Percentiles rank a stretch among this genome's conserved stretches.
These are phyloP conservation scores for Orchesella flavescens DNA, from an alignment of 2,888 invertebrate genomes.

Conservation along the genomic window DNA sequence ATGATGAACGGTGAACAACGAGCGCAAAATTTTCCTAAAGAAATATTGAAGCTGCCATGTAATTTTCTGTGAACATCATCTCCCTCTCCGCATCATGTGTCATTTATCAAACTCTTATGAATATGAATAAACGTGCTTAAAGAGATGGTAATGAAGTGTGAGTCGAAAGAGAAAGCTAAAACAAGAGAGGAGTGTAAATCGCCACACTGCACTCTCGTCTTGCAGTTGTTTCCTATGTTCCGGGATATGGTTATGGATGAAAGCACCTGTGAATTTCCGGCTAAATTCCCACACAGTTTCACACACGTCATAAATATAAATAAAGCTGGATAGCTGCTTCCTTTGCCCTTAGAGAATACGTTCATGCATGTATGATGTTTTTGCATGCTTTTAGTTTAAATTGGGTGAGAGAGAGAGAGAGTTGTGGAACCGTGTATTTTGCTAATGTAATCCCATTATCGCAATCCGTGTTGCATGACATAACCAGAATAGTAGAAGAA, in stretches of 20 bases:
- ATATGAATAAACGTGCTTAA: too few relatives aligned
- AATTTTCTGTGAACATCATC: too few relatives aligned
- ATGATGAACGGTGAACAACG: too few relatives aligned
- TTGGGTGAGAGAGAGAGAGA: background rate
- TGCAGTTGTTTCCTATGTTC: background rate
- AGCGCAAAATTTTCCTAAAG: too few relatives aligned
- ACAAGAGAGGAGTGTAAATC: background rate
- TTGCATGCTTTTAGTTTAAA: background rate
- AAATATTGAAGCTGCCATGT: too few relatives aligned
- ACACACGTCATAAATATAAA: constrained; percentile 2
- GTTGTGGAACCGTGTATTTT: constrained; percentile 8
- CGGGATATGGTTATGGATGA: background rate
- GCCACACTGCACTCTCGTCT: background rate
- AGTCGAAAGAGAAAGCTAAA: too few relatives aligned
- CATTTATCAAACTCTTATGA: too few relatives aligned
- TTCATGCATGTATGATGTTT: background rate
- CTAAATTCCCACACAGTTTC: constrained; percentile 8
- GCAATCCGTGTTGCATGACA: background rate
- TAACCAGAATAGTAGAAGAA: too few relatives aligned
- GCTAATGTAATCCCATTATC: constrained; percentile 33
- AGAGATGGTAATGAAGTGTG: too few relatives aligned
- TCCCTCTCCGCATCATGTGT: too few relatives aligned
- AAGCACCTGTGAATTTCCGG: constrained; percentile 19
- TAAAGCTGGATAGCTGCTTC: background rate
- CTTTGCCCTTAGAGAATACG: background rate